Conservation (phyloP, 2,113 vertebrate species). For the Corythaeola cristata region DNA sequence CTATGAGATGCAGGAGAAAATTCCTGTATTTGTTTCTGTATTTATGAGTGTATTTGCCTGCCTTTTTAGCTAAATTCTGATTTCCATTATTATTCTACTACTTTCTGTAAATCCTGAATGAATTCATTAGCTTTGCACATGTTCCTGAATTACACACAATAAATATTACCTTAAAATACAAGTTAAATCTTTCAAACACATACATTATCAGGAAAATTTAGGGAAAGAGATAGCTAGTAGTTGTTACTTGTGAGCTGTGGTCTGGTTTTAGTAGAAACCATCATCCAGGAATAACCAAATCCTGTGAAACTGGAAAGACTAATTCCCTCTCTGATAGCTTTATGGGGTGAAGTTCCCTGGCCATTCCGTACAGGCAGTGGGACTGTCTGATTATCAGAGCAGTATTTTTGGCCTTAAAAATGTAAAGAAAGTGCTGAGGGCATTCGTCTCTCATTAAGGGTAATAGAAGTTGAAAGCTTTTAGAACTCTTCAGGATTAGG, state of each 20-base stretch:
- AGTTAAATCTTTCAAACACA: background rate
- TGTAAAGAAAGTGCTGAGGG: background rate
- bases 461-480: slow-evolving; percentile 57
- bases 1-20: background rate
- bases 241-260: background rate
- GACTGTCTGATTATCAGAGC: background rate
- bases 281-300: background rate
- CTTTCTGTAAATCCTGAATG: background rate
- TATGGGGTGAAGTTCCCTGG: background rate
- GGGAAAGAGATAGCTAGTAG: background rate
- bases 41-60: background rate
- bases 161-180: background rate
- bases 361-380: background rate
- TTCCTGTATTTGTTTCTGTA: background rate
- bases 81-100: background rate
- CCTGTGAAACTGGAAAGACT: background rate
- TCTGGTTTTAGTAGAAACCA: background rate
- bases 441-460: background rate
- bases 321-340: background rate
- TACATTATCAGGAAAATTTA: background rate
- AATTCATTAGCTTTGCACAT: background rate
- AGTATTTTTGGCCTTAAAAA: slow-evolving; percentile 43
- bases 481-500: slow-evolving; percentile 25
- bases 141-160: background rate
- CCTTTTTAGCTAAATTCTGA: background rate